Evolutionary conservation across 2,888 invertebrate genomes (phyloP).

Genomic region (Chelonus formosanus): DNA sequence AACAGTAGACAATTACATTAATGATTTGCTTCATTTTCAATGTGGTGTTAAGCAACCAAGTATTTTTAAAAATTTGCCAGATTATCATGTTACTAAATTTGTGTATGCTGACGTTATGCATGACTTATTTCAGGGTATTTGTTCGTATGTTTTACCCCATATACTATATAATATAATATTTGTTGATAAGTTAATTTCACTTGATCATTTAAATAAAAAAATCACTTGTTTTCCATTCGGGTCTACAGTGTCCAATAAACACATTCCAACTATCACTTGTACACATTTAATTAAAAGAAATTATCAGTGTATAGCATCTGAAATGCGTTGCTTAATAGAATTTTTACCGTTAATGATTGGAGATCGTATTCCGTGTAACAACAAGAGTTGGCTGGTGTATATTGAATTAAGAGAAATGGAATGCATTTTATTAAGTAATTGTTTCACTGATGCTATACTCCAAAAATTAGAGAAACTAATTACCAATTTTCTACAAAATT

Average conservation of each 20-base stretch:
- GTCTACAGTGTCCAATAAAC: no score
- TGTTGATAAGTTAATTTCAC: conserved; percentile 17
- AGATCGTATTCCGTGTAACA: conserved; percentile 25
- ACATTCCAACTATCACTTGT: no score
- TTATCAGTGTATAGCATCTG: conserved; percentile 34
- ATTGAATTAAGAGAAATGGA: conserved; percentile 29
- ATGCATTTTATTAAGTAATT: no score
- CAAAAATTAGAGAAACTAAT: no score
- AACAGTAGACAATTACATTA: conserved; percentile 22
- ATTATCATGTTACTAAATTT: conserved; percentile 30
- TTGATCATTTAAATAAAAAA: conserved; percentile 24
- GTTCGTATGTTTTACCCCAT: conserved; percentile 17
- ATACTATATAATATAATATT: conserved; percentile 19
- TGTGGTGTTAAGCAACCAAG: conserved; percentile 21
- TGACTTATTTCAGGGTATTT: conserved; percentile 31
- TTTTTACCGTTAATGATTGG: conserved; percentile 29
- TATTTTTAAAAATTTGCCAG: conserved; percentile 22
- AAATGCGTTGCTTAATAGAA: conserved; percentile 28
- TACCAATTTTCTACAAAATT: no score
- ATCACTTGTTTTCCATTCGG: conserved; percentile 12
- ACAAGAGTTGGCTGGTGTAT: conserved; percentile 25
- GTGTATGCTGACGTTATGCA: conserved; percentile 33
- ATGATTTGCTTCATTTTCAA: conserved; percentile 10
- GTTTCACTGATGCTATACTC: no score
- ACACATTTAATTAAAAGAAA: conserved; percentile 5